These are phyloP conservation scores for Zoanthus solanderi DNA, from an alignment of 92 coral and sea anemone genomes.

Conservation along the genomic window DNA sequence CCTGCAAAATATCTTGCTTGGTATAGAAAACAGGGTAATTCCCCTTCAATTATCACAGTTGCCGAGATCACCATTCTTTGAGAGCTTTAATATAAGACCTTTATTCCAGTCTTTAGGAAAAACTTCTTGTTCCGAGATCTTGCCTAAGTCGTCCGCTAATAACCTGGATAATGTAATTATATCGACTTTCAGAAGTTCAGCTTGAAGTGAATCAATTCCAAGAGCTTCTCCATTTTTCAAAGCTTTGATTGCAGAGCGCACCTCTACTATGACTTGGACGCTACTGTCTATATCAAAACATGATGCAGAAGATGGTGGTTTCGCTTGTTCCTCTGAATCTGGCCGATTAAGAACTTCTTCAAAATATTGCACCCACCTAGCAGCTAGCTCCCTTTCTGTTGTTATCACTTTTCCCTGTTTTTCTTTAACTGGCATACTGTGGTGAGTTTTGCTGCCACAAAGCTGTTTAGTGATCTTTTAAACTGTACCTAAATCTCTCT, in stretches of 20 bases:
- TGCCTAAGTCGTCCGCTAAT: too few relatives aligned
- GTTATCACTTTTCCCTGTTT: constrained; percentile 18
- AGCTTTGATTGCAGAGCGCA: background rate
- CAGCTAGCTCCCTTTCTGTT: constrained; percentile 18
- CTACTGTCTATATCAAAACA: background rate
- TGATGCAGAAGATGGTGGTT: background rate
- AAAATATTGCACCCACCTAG: constrained; percentile 26
- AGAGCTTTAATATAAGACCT: too few relatives aligned
- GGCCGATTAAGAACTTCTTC: constrained; percentile 14
- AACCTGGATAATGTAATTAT: too few relatives aligned
- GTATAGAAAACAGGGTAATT: too few relatives aligned
- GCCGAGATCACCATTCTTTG: too few relatives aligned
- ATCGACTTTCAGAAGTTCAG: too few relatives aligned
- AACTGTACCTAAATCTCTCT: background rate
- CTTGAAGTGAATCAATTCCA: background rate
- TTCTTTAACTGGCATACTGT: constrained; percentile 19
- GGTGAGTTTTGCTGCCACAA: constrained; percentile 21
- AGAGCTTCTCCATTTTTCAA: background rate
- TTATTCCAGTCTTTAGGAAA: too few relatives aligned
- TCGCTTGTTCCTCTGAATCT: background rate
- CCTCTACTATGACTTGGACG: background rate
- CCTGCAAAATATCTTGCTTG: too few relatives aligned
- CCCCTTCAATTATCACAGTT: too few relatives aligned
- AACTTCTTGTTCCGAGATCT: too few relatives aligned
- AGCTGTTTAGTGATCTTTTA: constrained; percentile 16